phyloP scores from a whole-genome alignment of 2,888 invertebrate genomes.

The Arctia plantaginis region DNA sequence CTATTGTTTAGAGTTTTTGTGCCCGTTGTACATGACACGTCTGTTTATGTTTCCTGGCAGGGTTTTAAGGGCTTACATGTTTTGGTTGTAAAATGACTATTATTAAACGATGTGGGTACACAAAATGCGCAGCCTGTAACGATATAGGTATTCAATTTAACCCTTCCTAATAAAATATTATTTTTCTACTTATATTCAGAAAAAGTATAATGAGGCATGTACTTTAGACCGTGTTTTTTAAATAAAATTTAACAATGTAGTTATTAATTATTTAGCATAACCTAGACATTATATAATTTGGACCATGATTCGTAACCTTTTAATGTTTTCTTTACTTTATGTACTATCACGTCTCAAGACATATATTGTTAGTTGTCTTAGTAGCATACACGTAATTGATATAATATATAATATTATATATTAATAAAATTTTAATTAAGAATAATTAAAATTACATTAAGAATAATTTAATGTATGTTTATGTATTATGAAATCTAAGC shows the following conservation, averaged over 20 bases:
- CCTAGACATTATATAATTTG: too few species aligned
- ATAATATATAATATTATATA: too few species aligned
- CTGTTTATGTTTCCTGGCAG: constrained; percentile 21
- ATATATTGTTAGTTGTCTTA: too few species aligned
- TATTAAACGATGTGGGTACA: background rate
- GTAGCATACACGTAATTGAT: too few species aligned
- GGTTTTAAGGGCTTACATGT: constrained; percentile 4
- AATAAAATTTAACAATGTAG: background rate
- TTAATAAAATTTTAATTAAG: too few species aligned
- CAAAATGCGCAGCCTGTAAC: background rate
- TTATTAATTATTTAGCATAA: background rate
- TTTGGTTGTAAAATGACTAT: background rate
- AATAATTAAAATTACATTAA: background rate
- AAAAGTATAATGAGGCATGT: background rate
- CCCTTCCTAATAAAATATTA: background rate
- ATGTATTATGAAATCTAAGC: background rate
- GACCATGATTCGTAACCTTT: too few species aligned
- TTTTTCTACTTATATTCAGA: background rate
- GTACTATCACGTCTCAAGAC: too few species aligned
- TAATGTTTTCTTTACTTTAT: background rate
- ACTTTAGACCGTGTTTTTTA: background rate
- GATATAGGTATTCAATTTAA: background rate
- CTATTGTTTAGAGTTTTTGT: constrained; percentile 57
- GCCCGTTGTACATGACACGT: constrained; percentile 31
- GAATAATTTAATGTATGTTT: background rate